Evolutionary conservation across 2,113 vertebrate genomes (phyloP), one percentile per base, ranked within the genome.

Genomic region (Colistium nudipinnis): DNA sequence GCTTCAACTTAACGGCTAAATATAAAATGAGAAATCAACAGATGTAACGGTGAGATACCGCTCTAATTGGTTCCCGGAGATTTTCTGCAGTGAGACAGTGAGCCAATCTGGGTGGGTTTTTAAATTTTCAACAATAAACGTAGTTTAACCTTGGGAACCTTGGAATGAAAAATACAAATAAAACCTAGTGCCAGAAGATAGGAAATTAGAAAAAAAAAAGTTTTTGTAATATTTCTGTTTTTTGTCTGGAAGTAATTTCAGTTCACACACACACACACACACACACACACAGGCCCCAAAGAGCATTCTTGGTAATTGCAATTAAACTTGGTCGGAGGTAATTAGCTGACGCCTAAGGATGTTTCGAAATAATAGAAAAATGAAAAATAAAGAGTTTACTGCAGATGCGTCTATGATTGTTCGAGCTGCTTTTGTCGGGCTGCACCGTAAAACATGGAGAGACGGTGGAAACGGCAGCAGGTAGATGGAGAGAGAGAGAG

Each of bases 11-110:
- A 76, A 57, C 59, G 44, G 47, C 25, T 36, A 55, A 55, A 62
- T 57, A 52, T 14, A 61, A 82, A n/a, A 64, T 60, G 30, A 62
- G 59, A 30, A 47, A 66, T 67, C 56, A 71, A 57, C 76, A 65
- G 73, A 86, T 74, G 73, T 62, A 35, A 76, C n/a, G 1, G 38
- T 17, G 11, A 55, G 76, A 83, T 74, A 75, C 0, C 1, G 41
- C 39, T 47, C 1, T 78, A 76, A 81, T 76, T 45, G 27, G 27
- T 63, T 78, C 31, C 39, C 13, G 17, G 17, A 61, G 53, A 51
- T 38, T 54, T 41, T 44, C 30, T 8, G 25, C 12, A 6, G 10
- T 22, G 20, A 6, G 19, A 3, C 35, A 69, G 13, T 4, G 2
- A 49, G 20, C 27, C 31, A 33, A 33, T 9, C 31, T 9, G 31